Percentiles rank a stretch among this genome's conserved stretches.
Conservation (phyloP, 2,888 invertebrate species). For the Pedicia rivosa region DNA sequence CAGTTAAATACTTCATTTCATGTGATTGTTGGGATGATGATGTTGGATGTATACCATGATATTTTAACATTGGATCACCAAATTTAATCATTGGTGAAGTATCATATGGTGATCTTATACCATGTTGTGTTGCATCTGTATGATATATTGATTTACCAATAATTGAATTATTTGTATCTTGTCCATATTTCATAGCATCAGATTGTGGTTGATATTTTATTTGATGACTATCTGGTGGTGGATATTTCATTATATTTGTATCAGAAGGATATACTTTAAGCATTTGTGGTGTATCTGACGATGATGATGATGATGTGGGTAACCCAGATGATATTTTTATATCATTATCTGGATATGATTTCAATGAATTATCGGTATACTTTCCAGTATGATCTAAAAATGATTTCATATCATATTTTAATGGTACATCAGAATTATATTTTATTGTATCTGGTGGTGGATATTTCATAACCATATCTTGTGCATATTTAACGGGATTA, state of each 20-base stretch:
- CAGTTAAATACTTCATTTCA: conserved; percentile 28
- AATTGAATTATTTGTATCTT: conserved; percentile 9
- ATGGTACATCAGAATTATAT: conserved; percentile 7
- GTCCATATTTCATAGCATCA: conserved; percentile 12
- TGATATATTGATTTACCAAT: conserved; percentile 8
- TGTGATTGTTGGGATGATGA: conserved; percentile 22
- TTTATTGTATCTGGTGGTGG: conserved; percentile 7
- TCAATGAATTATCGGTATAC: conserved; percentile 20
- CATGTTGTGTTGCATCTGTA: conserved; percentile 17
- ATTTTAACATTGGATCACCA: conserved; percentile 27
- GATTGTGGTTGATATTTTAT: conserved; percentile 10
- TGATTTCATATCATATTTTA: conserved; percentile 27
- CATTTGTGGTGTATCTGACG: conserved; percentile 16
- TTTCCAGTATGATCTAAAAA: conserved; percentile 26
- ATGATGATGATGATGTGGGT: conserved; percentile 20
- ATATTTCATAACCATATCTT: conserved; percentile 11
- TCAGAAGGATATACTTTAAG: conserved; percentile 13
- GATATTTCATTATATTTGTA: conserved; percentile 27
- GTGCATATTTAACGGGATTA: conserved; percentile 18
- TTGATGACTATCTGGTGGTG: conserved; percentile 22
- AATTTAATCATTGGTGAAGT: conserved; percentile 29
- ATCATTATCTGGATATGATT: conserved; percentile 11
- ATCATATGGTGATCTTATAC: conserved; percentile 26
- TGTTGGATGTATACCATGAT: conserved; percentile 18
- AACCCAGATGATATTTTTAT: conserved; percentile 15